Evolutionary conservation across 2,113 vertebrate species (phyloP), one percentile per base, ranked within the genome.

Genomic region (Columba livia): DNA sequence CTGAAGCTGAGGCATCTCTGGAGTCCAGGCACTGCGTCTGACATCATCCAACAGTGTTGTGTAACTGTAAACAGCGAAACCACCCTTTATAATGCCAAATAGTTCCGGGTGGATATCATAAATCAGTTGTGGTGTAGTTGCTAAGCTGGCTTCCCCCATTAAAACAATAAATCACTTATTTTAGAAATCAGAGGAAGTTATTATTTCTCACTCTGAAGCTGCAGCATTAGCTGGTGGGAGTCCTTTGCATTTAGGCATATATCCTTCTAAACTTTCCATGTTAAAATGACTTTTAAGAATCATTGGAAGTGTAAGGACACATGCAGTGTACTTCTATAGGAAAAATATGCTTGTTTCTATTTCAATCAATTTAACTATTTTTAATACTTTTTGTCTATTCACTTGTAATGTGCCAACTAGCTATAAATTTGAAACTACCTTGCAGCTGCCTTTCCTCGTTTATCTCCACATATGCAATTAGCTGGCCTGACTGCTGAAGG

Each of bases 21-120:
- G 77, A 44, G 57, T 12, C 14, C 31, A 5, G 54, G 11, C 32
- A 9, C 31, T 34, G 1, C 0, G 1, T 31, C 11, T 48, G 1
- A 34, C 58, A 8, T 61, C 61, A 74, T 23, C 54, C 34, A 79
- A 51, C 60, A 19, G 6, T 19, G 51, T 58, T 80, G 69, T 84
- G 72, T 67, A 69, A 72, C 85, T 34, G 32, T 31, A 53, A 74
- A 44, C 83, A 69, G 18, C 20, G n/a, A 79, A 88, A 2, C 60
- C 83, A 17, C 56, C 3, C 0, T 11, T 84, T 44, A 15, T 9
- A 75, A 32, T 29, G 60, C 69, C 65, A 89, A 1, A 60, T 67
- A 71, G 26, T 81, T 92, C 56, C 8, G 61, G 10, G 32, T 23
- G 54, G 42, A 25, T 70, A 3, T 2, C 51, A 71, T 80, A 72